Percentiles rank a stretch among this genome's conserved stretches.
Conservation (phyloP, 2,888 invertebrate species). For the Germaria angustata region DNA sequence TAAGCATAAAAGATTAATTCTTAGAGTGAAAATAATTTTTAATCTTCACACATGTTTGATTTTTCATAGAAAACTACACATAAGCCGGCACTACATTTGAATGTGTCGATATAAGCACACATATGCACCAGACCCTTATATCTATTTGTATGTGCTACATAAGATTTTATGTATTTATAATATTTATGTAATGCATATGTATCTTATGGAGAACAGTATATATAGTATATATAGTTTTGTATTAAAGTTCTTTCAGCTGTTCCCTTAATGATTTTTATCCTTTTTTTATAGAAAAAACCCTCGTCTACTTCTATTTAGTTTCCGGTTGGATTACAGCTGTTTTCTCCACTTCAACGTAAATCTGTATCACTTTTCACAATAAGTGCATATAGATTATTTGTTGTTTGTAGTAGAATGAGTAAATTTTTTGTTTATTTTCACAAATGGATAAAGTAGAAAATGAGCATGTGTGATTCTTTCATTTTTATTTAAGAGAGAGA, state of each 20-base stretch:
- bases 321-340: conserved; percentile 64
- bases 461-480: conserved; percentile 1
- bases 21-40: no score
- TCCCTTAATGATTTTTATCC: neutral
- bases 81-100: conserved; percentile 27
- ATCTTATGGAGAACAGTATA: no score
- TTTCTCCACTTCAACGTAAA: conserved; percentile 13
- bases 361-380: neutral
- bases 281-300: conserved; percentile 36
- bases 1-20: no score
- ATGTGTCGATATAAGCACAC: neutral
- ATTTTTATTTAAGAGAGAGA: neutral
- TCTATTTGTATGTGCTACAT: no score
- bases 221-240: neutral
- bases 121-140: no score
- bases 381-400: neutral
- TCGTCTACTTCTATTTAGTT: conserved; percentile 42
- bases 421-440: neutral
- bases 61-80: neutral
- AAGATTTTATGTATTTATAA: neutral
- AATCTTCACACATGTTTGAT: neutral
- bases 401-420: neutral
- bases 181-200: no score
- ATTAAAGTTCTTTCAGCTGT: conserved; percentile 9
- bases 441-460: neutral